These are phyloP conservation scores for Watsonalla binaria DNA, from an alignment of 2,888 invertebrate species.

Conservation along the genomic window DNA sequence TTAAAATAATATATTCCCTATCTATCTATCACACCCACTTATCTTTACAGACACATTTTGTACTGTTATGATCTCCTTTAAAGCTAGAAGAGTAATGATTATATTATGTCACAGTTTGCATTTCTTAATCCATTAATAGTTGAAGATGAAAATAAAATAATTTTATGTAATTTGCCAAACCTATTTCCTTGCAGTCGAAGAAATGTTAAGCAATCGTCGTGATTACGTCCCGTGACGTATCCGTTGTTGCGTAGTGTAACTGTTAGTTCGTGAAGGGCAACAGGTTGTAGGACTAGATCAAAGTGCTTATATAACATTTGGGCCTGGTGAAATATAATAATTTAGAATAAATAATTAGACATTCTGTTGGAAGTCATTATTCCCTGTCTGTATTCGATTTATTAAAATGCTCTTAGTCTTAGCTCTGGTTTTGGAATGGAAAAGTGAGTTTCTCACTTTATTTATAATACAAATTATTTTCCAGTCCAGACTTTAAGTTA, in stretches of 20 bases:
- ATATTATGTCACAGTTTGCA: too few species aligned
- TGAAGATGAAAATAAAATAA: slow-evolving; percentile 7
- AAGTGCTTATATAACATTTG: neutral
- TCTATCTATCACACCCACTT: too few species aligned
- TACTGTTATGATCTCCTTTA: too few species aligned
- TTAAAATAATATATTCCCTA: too few species aligned
- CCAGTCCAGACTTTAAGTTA: slow-evolving; percentile 16
- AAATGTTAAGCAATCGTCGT: slow-evolving; percentile 44
- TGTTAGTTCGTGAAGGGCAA: slow-evolving; percentile 1
- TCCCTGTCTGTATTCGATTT: too few species aligned
- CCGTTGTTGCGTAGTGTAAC: slow-evolving; percentile 23
- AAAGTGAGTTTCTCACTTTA: slow-evolving; percentile 15
- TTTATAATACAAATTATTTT: slow-evolving; percentile 17
- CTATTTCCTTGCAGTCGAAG: slow-evolving; percentile 39
- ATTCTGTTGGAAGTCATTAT: neutral
- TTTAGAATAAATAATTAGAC: neutral
- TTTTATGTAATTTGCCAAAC: slow-evolving; percentile 42
- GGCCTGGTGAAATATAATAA: neutral
- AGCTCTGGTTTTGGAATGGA: slow-evolving; percentile 7
- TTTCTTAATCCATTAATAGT: too few species aligned
- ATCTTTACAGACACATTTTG: too few species aligned
- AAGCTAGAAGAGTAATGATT: too few species aligned
- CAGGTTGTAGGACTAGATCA: neutral
- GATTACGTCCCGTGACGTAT: slow-evolving; percentile 39
- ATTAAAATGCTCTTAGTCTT: too few species aligned